phyloP scores from a whole-genome alignment of 2,797 vertebrate genomes.

The Acanthopagrus latus region DNA sequence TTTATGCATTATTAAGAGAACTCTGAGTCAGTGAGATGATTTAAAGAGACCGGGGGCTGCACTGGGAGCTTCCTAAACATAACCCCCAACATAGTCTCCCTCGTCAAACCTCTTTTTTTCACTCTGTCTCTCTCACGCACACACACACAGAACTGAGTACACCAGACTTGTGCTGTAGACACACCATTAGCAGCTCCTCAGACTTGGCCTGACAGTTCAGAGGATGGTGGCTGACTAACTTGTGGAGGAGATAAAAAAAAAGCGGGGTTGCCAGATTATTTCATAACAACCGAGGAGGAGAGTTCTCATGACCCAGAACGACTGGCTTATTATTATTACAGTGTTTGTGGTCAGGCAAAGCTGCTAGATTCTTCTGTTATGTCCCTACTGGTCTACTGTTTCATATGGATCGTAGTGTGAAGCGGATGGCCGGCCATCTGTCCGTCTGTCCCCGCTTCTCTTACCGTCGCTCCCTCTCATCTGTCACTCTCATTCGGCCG shows the following conservation, averaged over 20 bases:
- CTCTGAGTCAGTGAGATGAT: conserved; percentile 65
- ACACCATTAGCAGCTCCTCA: conserved; percentile 45
- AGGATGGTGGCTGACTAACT: conserved; percentile 43
- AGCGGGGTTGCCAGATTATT: conserved; percentile 44
- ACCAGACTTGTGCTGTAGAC: conserved; percentile 28
- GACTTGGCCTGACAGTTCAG: conserved; percentile 46
- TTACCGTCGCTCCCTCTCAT: conserved; percentile 29
- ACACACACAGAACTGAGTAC: conserved; percentile 5
- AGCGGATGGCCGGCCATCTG: conserved; percentile 45
- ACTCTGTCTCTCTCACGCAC: not conserved
- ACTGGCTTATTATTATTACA: conserved; percentile 35
- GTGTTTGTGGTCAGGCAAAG: conserved; percentile 23
- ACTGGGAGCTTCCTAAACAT: conserved; percentile 55
- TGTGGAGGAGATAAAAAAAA: conserved; percentile 10
- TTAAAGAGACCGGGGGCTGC: conserved; percentile 56
- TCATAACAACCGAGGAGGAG: conserved; percentile 24
- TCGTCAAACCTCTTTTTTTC: conserved; percentile 46
- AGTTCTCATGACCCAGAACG: conserved; percentile 37
- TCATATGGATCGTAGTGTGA: conserved; percentile 31
- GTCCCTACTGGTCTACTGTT: conserved; percentile 30
- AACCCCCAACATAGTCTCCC: conserved; percentile 44
- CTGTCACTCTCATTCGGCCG: conserved; percentile 25
- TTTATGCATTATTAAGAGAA: conserved; percentile 70
- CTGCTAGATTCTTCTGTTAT: conserved; percentile 18
- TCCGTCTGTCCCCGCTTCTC: conserved; percentile 42